Percentiles rank a stretch among this genome's conserved stretches.
Evolutionary conservation across 2,113 vertebrate species (phyloP).

Genomic region (Hiodon tergisus): DNA sequence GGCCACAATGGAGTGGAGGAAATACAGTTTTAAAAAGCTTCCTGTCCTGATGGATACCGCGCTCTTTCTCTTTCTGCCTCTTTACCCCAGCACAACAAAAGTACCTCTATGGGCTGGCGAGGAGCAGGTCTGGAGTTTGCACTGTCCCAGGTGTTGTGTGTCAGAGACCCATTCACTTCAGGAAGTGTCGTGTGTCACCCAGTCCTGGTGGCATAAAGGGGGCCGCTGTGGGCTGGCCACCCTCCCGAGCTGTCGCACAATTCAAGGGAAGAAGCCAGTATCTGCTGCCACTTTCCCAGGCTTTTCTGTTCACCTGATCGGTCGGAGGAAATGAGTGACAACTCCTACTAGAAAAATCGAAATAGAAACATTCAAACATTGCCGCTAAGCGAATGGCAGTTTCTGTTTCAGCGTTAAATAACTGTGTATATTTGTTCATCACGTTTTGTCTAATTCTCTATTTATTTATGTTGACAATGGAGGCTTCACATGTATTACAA

Average conservation of each 20-base stretch:
- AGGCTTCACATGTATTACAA: too few relatives aligned
- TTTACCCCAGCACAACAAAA: not conserved
- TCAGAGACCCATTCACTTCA: constrained; percentile 11
- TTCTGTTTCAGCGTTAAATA: too few relatives aligned
- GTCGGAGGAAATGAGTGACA: not conserved
- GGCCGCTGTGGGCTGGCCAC: not conserved
- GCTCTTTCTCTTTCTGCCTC: not conserved
- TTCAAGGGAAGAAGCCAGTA: not conserved
- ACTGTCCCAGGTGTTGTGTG: constrained; percentile 5
- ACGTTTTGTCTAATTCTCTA: too few relatives aligned
- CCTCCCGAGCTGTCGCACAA: not conserved
- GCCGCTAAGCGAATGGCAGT: too few relatives aligned
- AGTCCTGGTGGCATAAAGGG: not conserved
- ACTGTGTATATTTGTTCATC: too few relatives aligned
- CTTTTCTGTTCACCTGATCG: not conserved
- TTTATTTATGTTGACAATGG: too few relatives aligned
- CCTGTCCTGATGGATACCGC: not conserved
- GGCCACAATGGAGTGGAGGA: not conserved
- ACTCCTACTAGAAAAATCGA: not conserved
- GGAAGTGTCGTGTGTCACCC: constrained; percentile 14
- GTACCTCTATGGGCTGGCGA: not conserved
- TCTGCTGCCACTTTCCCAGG: not conserved
- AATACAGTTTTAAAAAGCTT: not conserved
- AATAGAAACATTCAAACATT: too few relatives aligned
- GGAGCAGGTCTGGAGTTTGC: not conserved